Conservation (phyloP, 2,888 invertebrate species). For the Metopia argyrocephala region DNA sequence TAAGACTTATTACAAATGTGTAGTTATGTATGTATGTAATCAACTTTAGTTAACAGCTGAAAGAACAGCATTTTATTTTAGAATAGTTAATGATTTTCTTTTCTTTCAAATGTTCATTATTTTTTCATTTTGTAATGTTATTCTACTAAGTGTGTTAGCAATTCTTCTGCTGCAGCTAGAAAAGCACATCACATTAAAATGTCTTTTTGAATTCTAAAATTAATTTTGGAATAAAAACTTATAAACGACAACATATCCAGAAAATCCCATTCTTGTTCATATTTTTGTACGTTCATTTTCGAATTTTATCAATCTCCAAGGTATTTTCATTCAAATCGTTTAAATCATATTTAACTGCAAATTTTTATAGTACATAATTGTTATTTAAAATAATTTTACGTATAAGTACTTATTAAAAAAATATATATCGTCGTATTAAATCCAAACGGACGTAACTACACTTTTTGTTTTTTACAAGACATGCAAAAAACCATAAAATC, state of each 20-base stretch:
- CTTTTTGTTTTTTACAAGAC: too few relatives aligned
- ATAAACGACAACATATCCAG: neutral
- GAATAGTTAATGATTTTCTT: neutral
- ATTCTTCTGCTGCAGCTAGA: neutral
- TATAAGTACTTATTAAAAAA: conserved; percentile 27
- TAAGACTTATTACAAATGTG: conserved; percentile 18
- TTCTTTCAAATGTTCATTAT: neutral
- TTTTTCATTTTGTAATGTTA: neutral
- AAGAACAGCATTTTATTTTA: conserved; percentile 20
- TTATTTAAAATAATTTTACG: conserved; percentile 4
- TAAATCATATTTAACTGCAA: neutral
- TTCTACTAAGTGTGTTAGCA: neutral
- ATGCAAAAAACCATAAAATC: too few relatives aligned
- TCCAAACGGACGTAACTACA: too few relatives aligned
- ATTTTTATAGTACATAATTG: conserved; percentile 20
- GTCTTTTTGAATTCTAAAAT: neutral
- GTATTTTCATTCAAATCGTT: neutral
- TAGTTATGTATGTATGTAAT: conserved; percentile 14
- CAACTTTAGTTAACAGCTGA: conserved; percentile 18
- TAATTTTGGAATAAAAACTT: neutral
- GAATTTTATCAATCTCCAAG: neutral
- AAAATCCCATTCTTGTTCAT: neutral
- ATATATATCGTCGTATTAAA: too few relatives aligned
- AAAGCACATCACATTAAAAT: neutral
- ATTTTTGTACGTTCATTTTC: neutral